Percentiles rank a stretch among this genome's conserved stretches.
These are phyloP conservation scores for Austrofundulus limnaeus DNA, from an alignment of 2,113 vertebrate species.

Conservation along the genomic window DNA sequence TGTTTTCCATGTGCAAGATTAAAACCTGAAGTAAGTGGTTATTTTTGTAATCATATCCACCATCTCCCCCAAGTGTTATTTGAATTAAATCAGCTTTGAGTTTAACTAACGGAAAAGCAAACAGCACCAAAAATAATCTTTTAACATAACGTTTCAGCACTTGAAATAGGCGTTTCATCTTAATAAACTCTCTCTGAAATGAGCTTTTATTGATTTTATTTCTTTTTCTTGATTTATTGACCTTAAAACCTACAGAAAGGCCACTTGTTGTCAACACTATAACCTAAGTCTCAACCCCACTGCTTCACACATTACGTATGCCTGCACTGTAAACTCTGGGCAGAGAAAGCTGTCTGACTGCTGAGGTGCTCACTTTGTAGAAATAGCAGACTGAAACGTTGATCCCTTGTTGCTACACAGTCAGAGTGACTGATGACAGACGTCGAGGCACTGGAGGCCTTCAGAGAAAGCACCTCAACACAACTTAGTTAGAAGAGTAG, in stretches of 20 bases:
- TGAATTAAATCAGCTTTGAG: no score
- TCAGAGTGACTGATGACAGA: conserved; percentile 73
- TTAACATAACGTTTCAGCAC: no score
- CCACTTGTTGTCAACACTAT: conserved; percentile 45
- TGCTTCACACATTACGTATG: conserved; percentile 46
- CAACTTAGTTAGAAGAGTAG: neutral
- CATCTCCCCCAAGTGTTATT: no score
- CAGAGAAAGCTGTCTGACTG: conserved; percentile 50
- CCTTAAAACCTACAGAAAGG: conserved; percentile 23
- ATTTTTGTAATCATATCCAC: no score
- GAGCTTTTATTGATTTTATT: no score
- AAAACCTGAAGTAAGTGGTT: no score
- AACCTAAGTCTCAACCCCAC: conserved; percentile 37
- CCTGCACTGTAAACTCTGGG: conserved; percentile 48
- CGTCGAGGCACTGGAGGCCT: conserved; percentile 23
- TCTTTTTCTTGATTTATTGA: neutral
- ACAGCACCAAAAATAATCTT: no score
- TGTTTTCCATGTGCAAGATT: no score
- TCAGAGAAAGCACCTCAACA: neutral
- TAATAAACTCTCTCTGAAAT: no score
- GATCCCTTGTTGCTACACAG: conserved; percentile 71
- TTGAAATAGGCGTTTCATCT: no score
- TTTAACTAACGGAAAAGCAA: no score
- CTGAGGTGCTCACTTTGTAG: conserved; percentile 57
- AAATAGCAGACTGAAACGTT: conserved; percentile 68